Evolutionary conservation across 2,113 vertebrate genomes (phyloP).

Genomic region (Terrapene triunguis): DNA sequence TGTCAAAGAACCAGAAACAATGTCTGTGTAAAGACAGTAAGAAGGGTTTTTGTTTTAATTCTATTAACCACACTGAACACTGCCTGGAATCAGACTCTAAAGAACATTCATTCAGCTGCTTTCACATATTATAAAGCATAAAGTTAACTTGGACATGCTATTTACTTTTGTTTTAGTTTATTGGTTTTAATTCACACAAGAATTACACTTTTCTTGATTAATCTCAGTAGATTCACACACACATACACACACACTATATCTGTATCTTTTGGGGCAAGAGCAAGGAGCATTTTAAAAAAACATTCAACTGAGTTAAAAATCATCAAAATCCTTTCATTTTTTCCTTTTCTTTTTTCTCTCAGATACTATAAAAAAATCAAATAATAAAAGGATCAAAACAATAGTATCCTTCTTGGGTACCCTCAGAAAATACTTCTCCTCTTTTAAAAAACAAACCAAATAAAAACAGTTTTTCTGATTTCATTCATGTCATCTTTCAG

Average conservation of each 20-base stretch:
- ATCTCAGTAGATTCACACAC: background rate
- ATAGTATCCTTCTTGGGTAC: background rate
- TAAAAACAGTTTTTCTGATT: background rate
- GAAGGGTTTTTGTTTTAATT: conserved; percentile 1
- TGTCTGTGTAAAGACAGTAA: conserved; percentile 10
- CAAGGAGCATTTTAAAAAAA: background rate
- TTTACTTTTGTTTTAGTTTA: background rate
- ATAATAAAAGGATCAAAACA: background rate
- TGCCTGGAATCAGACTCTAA: background rate
- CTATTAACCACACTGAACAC: background rate
- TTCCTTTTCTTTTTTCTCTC: background rate
- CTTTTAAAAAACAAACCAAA: background rate
- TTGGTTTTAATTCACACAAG: background rate
- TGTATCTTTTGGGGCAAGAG: background rate
- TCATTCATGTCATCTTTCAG: background rate
- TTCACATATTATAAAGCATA: conserved; percentile 9
- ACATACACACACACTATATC: accelerated
- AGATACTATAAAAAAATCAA: background rate
- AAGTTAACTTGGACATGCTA: background rate
- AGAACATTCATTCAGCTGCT: background rate
- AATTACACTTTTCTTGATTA: background rate
- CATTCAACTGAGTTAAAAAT: background rate
- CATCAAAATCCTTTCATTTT: background rate
- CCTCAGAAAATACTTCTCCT: background rate
- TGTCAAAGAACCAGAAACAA: conserved; percentile 58